Evolutionary conservation across 2,888 invertebrate species (phyloP), one percentile per base, ranked within the genome.

Genomic region (Leptinotarsa haldemani): DNA sequence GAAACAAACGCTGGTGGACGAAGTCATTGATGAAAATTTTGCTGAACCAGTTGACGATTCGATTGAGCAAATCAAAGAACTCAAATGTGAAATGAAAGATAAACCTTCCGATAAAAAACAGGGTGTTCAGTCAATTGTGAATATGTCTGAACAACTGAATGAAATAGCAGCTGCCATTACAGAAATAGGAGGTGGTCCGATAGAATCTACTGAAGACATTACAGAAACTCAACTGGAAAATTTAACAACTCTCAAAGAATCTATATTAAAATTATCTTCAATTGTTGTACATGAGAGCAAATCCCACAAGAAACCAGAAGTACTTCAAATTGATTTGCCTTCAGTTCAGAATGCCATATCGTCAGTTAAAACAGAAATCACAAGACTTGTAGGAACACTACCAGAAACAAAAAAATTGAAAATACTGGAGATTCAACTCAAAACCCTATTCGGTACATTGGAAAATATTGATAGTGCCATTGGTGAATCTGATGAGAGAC

Each of bases 331-430:
- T 25, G 53, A 73, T 52, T 75, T 65, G 67, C 65, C 75, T 48
- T 73, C 77, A 74, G 22, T 74, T n/a, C 70, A 73, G 20, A 70
- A 73, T 18, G 78, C 79, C 18, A 46, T 80, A 61, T 18, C 46
- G 22, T 72, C 73, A 61, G 22, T 79, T 20, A 81, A 81, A 74
- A 66, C 71, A 30, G 53, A 68, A 18, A 71, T 81, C 13, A 68
- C 73, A 40, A 68, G 61, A 63, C 52, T 80, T 58, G 18, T 64
- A 15, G 52, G 47, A 52, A n/a, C 56, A 2, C 9, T 30, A 65
- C 71, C 69, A n/a, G 52, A 47, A 66, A 46, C 52, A 15, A 70
- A 69, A 66, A 76, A 65, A 50, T 66, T 47, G 30, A 69, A 70
- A 53, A 46, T 56, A 12, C 70, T 65, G 18, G 56, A 67, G 50